Percentiles rank a stretch among this genome's conserved stretches.
Evolutionary conservation across 2,888 invertebrate genomes (phyloP).

Genomic region (Nineta flava): DNA sequence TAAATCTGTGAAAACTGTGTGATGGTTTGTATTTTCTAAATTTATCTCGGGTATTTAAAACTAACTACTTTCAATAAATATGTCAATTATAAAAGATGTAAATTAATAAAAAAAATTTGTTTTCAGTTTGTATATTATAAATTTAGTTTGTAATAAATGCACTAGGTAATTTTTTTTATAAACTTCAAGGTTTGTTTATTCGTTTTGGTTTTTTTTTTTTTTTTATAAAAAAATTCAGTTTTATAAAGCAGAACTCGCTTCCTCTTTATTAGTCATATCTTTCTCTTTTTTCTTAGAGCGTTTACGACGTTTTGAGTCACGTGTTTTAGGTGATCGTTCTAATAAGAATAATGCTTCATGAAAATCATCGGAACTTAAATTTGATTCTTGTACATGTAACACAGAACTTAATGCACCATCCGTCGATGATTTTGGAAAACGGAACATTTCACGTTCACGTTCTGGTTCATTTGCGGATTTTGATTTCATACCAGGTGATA

Average conservation of each 20-base stretch:
- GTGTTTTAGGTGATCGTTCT: conserved; percentile 33
- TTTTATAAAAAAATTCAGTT: not conserved
- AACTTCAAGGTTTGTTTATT: no score
- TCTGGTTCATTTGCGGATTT: conserved; percentile 35
- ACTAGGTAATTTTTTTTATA: no score
- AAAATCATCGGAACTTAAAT: conserved; percentile 38
- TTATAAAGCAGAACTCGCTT: conserved; percentile 32
- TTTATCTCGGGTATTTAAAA: no score
- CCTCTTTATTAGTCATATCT: conserved; percentile 23
- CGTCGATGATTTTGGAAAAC: conserved; percentile 38
- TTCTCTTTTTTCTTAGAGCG: conserved; percentile 31
- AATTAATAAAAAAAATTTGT: not conserved
- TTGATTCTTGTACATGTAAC: conserved; percentile 37
- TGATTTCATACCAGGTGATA: conserved; percentile 2
- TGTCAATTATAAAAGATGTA: not conserved
- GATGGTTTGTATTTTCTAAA: no score
- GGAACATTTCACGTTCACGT: conserved; percentile 32
- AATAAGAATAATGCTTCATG: conserved; percentile 38
- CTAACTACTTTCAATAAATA: no score
- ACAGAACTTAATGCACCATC: conserved; percentile 40
- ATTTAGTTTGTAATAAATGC: not conserved
- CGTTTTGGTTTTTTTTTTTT: no score
- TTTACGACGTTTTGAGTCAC: conserved; percentile 30
- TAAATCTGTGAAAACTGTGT: no score
- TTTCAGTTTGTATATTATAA: not conserved